Base-by-base conservation (phyloP, 1,140 invertebrate genomes). In the Anagrus nilaparvatae region DNA sequence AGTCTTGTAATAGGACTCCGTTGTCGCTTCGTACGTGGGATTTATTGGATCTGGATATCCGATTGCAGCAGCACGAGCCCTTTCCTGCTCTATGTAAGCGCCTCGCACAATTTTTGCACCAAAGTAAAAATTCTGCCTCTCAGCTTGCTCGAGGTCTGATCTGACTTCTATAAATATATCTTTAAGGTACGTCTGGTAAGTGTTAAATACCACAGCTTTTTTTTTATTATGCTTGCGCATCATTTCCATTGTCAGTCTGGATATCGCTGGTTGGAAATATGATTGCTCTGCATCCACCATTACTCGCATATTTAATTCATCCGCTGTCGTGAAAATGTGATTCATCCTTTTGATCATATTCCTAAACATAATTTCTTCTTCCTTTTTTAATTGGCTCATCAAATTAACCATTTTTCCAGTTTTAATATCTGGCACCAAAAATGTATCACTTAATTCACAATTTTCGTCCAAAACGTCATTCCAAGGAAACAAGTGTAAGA, bases 211-310 rank as follows among this genome's bases (percentile, higher is more conserved):
- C 52, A 97, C 83, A 40, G 92, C 89, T 69, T 87, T 80, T 52
- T 78, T 75, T 53, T 81, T 86, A 68, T 95, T 95, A 66, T 91
- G 97, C 69, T 93, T 93, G 51, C 92, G 75, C 95, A 98, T 98
- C 81, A 99, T 84, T 70, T 98, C 96, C 56, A 98, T 74, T 7
- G 93, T 92, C 52, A 99, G 82, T 46, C 95, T 78, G 39, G 90
- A 92, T 46, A 99, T 99, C 32, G 95, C 96, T 7, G 94, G 94
- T 71, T 99, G 97, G 73, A 99, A 99, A 67, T 99, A 99, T 0
- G 92, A 95, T 67, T 99, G 97, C 65, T 99, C 97, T 0, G 96
- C 96, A 69, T 99, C 97, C 35, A 99, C 82, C 95, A 99, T 99
- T 52, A 99, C 84, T 43, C 95, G 79, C 1, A 98, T 91, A 56